A percentile compares a stretch with the other conserved stretches of the same genome.
Conservation (phyloP, 2,113 vertebrate genomes). For the Zosterops pallidus region DNA sequence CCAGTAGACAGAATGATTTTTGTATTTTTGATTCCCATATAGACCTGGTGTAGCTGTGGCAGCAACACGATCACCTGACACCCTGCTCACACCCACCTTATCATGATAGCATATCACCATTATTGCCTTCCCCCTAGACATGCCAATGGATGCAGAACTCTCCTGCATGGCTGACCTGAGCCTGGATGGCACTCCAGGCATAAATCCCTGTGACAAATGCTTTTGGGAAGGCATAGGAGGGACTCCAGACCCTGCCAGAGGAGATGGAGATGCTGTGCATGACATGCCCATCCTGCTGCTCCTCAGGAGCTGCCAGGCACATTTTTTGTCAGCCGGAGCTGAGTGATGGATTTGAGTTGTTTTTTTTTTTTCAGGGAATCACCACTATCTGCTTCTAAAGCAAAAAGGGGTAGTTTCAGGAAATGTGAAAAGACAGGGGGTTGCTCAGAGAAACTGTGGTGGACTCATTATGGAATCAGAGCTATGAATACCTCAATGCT, state of each 20-base stretch:
- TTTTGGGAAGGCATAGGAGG: neutral
- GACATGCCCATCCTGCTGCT: neutral
- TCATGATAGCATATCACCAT: fast-evolving
- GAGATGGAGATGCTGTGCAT: neutral
- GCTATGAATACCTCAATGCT: neutral
- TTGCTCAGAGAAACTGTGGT: neutral
- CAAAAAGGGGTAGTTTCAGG: neutral
- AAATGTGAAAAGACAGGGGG: neutral
- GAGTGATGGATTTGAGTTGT: neutral
- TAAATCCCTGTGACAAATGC: neutral
- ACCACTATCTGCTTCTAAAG: neutral
- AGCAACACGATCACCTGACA: neutral
- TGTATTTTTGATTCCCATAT: neutral
- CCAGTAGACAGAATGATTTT: neutral
- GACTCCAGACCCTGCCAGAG: neutral
- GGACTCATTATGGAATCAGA: neutral
- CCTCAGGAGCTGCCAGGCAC: neutral
- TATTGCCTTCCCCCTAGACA: neutral
- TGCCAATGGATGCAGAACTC: fast-evolving
- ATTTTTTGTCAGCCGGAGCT: neutral
- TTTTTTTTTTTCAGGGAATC: neutral
- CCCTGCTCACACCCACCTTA: neutral
- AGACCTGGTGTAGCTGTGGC: neutral
- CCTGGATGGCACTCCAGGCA: neutral
- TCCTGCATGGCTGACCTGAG: neutral